Evolutionary conservation across 2,113 vertebrate genomes (phyloP).

Genomic region (Atrichornis clamosus): DNA sequence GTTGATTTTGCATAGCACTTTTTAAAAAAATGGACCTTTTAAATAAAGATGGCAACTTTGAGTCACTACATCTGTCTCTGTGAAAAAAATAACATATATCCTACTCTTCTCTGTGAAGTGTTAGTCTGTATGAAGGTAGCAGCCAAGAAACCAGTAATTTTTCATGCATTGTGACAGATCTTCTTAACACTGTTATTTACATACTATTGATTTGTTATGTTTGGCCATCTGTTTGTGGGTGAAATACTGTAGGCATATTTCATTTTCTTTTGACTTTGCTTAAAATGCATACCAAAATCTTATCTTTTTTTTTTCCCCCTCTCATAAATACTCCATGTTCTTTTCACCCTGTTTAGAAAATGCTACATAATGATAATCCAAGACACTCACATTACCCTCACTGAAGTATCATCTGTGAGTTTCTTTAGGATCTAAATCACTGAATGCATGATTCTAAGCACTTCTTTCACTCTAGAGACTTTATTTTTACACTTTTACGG

Average conservation of each 20-base stretch:
- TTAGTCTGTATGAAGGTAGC: constrained; percentile 25
- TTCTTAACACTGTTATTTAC: constrained; percentile 62
- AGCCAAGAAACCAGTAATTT: constrained; percentile 58
- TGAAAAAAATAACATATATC: constrained; percentile 19
- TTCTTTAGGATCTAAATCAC: background rate
- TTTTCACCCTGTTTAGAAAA: background rate
- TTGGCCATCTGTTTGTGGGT: constrained; percentile 70
- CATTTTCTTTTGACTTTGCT: constrained; percentile 45
- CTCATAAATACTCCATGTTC: background rate
- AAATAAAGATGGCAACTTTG: background rate
- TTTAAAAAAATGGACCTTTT: background rate
- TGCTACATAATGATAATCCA: background rate
- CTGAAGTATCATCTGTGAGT: background rate
- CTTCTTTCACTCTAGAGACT: background rate
- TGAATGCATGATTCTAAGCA: background rate
- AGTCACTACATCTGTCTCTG: constrained; percentile 3
- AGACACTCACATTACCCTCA: background rate
- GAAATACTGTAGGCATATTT: constrained; percentile 43
- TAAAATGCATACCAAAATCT: constrained; percentile 43
- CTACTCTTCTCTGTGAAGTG: background rate
- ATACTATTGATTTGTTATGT: constrained; percentile 71
- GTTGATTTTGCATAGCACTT: background rate
- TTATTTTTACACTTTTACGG: background rate
- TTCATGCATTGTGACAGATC: constrained; percentile 42
- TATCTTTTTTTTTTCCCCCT: background rate